Evolutionary conservation across 2,888 invertebrate genomes (phyloP), one percentile per base, ranked within the genome.

Genomic region (Drosophila borborema): DNA sequence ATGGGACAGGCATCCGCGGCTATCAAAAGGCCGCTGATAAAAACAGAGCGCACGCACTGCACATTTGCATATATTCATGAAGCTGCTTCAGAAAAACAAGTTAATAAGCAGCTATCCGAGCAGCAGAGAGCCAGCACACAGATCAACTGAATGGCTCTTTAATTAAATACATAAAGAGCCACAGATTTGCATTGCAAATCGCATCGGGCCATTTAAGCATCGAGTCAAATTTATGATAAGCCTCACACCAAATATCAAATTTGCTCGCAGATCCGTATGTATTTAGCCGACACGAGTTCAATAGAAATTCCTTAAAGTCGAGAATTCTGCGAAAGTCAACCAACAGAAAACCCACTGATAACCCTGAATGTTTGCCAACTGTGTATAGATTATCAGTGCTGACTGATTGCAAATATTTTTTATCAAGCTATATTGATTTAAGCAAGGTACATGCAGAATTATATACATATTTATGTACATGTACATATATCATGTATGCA

Each of bases 61-160:
- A 88, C 55, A 83, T 84, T 87, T 82, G 53, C 85, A 85, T 85
- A 85, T 85, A 85, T 85, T 89, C 55, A 89, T 89, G 55, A 87
- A 78, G 73, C 60, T 31, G 64, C 40, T 67, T 48, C 49, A 43
- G 81, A 82, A 87, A 86, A 87, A 86, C 85, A 86, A 86, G 90
- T 90, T 90, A 90, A 86, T 90, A 86, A 85, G 69, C 77, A 80
- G 77, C 77, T 61, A 46, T 28, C 64, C 82, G 60, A 72, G 20
- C 72, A 60, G 71, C 55, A 41, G 38, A 49, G 59, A 49, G 67
- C 67, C 81, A 83, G 77, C 28, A 65, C 76, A 71, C 46, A 72
- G 71, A 74, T 73, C 58, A 65, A 16, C 82, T 51, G 68, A 87
- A 84, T 76, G 80, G 85, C 54, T 60, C 80, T 76, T 87, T 85